Evolutionary conservation across 2,797 vertebrate genomes (phyloP), one percentile per base, ranked within the genome.

Genomic region (Xenopus petersii): DNA sequence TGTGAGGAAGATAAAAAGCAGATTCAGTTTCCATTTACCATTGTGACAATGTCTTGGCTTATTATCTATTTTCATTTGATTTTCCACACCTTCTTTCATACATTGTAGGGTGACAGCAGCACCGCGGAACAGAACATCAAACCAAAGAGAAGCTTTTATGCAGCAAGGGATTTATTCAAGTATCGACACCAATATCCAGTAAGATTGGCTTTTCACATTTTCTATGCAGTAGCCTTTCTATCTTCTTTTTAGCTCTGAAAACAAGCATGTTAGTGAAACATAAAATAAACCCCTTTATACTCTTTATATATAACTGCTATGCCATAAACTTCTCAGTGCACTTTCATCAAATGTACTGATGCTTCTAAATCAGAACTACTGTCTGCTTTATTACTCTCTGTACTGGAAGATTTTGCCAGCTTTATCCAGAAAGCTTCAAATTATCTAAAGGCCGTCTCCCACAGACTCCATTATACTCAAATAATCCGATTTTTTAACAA

Each of bases 131-230:
- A 89, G 75, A 83, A 83, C 79, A 86, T 92, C 59, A 98, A 96
- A 89, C 94, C 96, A 90, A 98, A 98, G 90, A 96, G 97, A 90
- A 99, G 96, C 88, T 98, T 97, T 89, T 97, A 98, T 0, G 96
- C 97, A 75, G 96, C 96, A 42, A 94, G 95, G 85, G 97, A 99
- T 86, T 90, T 99, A 71, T 98, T 97, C 91, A 98, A 98, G 84
- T 99, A 99, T 84, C 93, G 97, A 48, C 97, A 99, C 79, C 95
- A 96, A 87, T 99, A 99, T 82, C 97, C 96, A 88, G 97, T 99
- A 93, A 92, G 90, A 84, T 17, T 16, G 13, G 13, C 7, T 56
- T 56, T 17, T 56, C 15, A 56, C 73, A 75, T 67, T 78, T 75
- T 42, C 10, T 62, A 15, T 76, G 81, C 82, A 46, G 36, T 4